phyloP scores from a whole-genome alignment of 2,113 vertebrate genomes.

The Vireo altiloquus region DNA sequence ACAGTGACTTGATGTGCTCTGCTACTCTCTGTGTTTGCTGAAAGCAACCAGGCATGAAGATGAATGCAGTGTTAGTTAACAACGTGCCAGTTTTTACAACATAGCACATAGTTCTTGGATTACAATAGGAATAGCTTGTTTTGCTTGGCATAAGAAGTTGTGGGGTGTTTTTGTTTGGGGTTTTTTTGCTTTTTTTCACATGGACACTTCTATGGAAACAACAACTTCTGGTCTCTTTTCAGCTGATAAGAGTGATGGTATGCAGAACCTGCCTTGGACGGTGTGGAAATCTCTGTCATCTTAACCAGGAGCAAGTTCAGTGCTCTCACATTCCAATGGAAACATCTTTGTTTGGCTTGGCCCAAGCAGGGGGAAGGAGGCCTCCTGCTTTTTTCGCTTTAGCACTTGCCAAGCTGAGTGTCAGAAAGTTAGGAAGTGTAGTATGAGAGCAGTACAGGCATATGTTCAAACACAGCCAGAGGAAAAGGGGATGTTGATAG shows the following conservation, averaged over 20 bases:
- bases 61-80: neutral
- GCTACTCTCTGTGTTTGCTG: neutral
- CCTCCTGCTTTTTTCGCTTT: neutral
- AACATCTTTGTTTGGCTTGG: constrained; percentile 55
- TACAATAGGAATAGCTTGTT: constrained; percentile 48
- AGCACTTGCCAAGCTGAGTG: neutral
- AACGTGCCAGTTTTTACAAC: neutral
- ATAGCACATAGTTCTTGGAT: constrained; percentile 2
- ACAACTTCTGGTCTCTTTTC: constrained; percentile 41
- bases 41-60: neutral
- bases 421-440: neutral
- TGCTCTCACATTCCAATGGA: constrained; percentile 11
- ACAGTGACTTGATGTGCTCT: neutral
- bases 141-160: constrained; percentile 60
- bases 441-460: neutral
- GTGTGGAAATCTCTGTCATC: neutral
- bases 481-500: neutral
- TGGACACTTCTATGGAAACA: constrained; percentile 29
- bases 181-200: neutral
- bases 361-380: neutral
- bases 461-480: neutral
- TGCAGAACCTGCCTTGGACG: neutral
- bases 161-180: neutral
- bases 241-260: constrained; percentile 42
- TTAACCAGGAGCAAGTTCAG: neutral